Evolutionary conservation across 2,888 invertebrate species (phyloP), one percentile per base, ranked within the genome.

Genomic region (Pherbina coryleti): DNA sequence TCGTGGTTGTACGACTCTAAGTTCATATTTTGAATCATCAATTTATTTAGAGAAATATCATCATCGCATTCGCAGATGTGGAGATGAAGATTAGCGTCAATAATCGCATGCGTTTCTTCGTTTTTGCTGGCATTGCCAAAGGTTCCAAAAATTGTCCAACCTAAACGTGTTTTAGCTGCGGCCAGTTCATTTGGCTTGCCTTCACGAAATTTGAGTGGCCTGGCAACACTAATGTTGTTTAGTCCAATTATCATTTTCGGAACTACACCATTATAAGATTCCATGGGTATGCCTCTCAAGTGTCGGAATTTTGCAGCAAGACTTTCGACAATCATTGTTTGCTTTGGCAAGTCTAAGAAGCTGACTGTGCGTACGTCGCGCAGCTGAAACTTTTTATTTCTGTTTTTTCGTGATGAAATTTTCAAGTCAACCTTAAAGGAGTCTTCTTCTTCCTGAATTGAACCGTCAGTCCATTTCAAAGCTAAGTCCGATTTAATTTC

Each of bases 211-310:
- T 31, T 31, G 31, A 31, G 3, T 5, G 31, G 31, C 5, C 31
- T 31, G 31, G 31, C 31, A 31, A 31, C 31, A 31, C 31, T 31
- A 31, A 31, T 31, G 5, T 80, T 79, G 73, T 78, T 79, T 5
- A 81, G 25, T 11, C 79, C 78, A 22, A 81, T 80, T n/a, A 81
- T 75, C 9, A 81, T 19, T 19, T 64, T 75, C 14, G 77, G 77
- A 5, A 49, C 49, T 4, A 69, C 75, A 17, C 75, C 67, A 0
- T 67, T 28, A 57, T 78, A 79, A 17, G 78, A 78, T 7, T n/a
- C 37, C 5, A 77, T 22, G n/a, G 76, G 66, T 9, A 78, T n/a
- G 14, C 78, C 78, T 64, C 37, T 76, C 66, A 66, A 31, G 28
- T 66, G 66, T 2, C 14, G n/a, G 8, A n/a, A 60, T 60, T 60